These are phyloP conservation scores for Lepidocyrtinus sp. DNA, from an alignment of 2,888 invertebrate genomes.

Conservation along the genomic window DNA sequence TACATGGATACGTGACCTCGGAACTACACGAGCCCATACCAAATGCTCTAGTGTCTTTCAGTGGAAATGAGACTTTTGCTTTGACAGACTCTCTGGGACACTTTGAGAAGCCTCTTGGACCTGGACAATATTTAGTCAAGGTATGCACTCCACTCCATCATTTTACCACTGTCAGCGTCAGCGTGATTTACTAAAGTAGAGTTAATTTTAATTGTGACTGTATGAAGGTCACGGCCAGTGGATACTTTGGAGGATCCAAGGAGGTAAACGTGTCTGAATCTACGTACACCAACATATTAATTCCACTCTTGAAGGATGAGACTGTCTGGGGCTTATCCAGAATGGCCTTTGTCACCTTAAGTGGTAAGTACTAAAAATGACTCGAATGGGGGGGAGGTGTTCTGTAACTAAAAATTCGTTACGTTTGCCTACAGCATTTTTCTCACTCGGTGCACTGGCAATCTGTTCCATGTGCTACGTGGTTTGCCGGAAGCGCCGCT, in stretches of 20 bases:
- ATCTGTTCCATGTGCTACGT: constrained; percentile 64
- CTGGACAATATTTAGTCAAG: constrained; percentile 57
- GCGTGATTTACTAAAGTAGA: no score
- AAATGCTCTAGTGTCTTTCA: constrained; percentile 63
- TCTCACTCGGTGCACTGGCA: constrained; percentile 60
- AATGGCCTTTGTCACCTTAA: constrained; percentile 82
- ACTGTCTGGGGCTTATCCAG: constrained; percentile 83
- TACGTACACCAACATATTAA: constrained; percentile 76
- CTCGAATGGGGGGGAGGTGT: not conserved
- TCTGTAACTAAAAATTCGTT: no score
- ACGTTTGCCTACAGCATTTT: constrained; percentile 59
- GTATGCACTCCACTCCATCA: constrained; percentile 50
- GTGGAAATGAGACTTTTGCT: constrained; percentile 59
- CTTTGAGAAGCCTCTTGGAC: constrained; percentile 66
- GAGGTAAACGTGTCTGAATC: constrained; percentile 73
- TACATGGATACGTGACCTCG: constrained; percentile 67
- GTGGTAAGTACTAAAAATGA: constrained; percentile 77
- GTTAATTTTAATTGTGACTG: no score
- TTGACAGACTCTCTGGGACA: constrained; percentile 66
- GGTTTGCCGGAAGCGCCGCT: constrained; percentile 55
- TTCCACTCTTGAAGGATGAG: constrained; percentile 80
- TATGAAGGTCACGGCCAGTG: no score
- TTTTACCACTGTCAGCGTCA: not conserved
- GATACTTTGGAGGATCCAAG: constrained; percentile 77
- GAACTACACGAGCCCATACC: constrained; percentile 63